Conservation (phyloP, 2,888 invertebrate genomes). For the Nephrotoma guestfalica region DNA sequence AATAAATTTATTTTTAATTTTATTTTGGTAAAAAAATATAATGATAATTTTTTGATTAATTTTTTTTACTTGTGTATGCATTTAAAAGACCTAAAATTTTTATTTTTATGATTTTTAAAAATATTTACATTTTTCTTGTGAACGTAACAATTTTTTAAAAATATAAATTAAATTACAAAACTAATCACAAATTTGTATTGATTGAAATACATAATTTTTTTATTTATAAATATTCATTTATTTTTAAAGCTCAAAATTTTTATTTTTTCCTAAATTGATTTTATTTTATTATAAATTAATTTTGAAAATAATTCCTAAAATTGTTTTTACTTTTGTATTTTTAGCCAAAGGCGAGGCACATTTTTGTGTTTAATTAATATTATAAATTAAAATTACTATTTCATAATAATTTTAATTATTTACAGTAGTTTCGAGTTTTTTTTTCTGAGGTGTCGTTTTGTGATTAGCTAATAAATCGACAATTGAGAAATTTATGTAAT, state of each 20-base stretch:
- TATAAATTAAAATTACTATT: conserved; percentile 11
- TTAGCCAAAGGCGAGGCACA: conserved; percentile 15
- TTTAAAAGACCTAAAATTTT: not conserved
- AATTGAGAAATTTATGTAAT: conserved; percentile 6
- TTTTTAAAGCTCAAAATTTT: conserved; percentile 7
- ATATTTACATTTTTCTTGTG: not conserved
- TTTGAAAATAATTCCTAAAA: conserved; percentile 4
- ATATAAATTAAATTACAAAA: not conserved
- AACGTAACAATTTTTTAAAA: not conserved
- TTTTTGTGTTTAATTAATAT: conserved; percentile 10
- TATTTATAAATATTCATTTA: conserved; percentile 9
- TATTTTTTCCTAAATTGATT: not conserved
- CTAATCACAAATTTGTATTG: not conserved
- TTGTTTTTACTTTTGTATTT: conserved; percentile 10
- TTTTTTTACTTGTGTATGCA: not conserved
- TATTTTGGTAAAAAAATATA: not conserved
- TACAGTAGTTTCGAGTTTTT: not conserved
- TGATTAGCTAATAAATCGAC: conserved; percentile 6
- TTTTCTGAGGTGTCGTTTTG: conserved; percentile 6
- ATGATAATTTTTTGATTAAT: not conserved
- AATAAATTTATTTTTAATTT: not conserved
- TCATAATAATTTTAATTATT: not conserved
- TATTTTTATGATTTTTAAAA: not conserved
- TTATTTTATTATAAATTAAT: conserved; percentile 6
- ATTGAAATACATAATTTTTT: not conserved